Conservation (phyloP, 2,888 invertebrate species). For the Charanyca ferruginea region DNA sequence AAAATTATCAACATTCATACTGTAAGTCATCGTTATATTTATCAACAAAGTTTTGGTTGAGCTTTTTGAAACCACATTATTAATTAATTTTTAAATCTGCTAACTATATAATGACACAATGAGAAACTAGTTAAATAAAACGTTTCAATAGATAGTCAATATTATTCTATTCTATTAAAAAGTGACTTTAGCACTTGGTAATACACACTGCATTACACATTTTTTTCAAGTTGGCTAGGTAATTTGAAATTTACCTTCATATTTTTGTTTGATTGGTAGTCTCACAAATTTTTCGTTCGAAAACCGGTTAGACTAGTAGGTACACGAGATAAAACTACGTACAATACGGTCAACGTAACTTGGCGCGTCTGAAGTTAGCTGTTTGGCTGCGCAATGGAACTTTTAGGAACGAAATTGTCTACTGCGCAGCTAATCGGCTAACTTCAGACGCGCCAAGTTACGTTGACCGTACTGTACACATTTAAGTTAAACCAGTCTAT, state of each 20-base stretch:
- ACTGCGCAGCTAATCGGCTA: too few relatives aligned
- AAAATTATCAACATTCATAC: constrained; percentile 60
- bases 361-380: too few relatives aligned
- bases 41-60: constrained; percentile 41
- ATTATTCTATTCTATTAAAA: background rate
- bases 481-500: background rate
- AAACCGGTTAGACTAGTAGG: constrained; percentile 3
- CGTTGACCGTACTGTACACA: too few relatives aligned
- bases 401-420: too few relatives aligned
- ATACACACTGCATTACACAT: constrained; percentile 6
- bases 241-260: constrained; percentile 3
- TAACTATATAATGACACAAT: constrained; percentile 22
- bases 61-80: constrained; percentile 16
- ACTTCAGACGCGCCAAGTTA: too few relatives aligned
- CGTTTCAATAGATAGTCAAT: background rate
- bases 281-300: background rate
- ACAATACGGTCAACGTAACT: too few relatives aligned
- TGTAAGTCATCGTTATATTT: constrained; percentile 38
- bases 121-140: background rate
- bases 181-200: background rate
- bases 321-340: constrained; percentile 1
- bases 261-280: background rate
- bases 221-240: constrained; percentile 10
- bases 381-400: too few relatives aligned
- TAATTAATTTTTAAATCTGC: constrained; percentile 10